These are phyloP conservation scores for Cinclus cinclus DNA, from an alignment of 2,113 vertebrate species.

Conservation along the genomic window DNA sequence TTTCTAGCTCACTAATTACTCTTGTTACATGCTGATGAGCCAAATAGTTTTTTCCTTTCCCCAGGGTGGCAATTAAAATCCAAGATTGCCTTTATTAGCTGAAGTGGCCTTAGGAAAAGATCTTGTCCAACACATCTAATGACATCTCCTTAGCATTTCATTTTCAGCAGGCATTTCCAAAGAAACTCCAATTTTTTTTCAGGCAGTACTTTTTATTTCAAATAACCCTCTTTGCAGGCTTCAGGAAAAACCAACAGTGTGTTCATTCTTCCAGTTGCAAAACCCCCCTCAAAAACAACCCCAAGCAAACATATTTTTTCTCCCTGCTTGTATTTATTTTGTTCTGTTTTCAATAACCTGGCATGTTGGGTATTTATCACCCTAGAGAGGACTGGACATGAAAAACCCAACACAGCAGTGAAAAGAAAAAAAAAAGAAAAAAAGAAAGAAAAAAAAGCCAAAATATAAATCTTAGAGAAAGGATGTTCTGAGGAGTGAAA, in stretches of 20 bases:
- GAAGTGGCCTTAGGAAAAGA: background rate
- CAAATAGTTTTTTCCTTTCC: background rate
- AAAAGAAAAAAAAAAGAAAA: background rate
- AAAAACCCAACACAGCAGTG: background rate
- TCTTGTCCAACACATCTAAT: background rate
- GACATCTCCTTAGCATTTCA: background rate
- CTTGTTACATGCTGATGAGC: background rate
- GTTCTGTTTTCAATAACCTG: slow-evolving; percentile 17
- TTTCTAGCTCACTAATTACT: background rate
- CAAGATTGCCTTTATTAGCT: background rate
- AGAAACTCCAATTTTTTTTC: background rate
- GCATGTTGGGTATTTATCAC: background rate
- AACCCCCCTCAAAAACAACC: background rate
- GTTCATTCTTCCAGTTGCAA: slow-evolving; percentile 2
- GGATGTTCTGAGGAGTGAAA: background rate
- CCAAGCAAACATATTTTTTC: background rate
- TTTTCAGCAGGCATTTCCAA: background rate
- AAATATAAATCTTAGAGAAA: background rate
- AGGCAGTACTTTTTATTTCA: background rate
- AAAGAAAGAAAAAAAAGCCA: background rate
- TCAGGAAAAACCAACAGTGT: background rate
- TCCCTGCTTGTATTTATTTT: background rate
- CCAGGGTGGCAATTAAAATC: background rate
- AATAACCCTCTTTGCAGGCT: background rate
- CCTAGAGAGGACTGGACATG: background rate